Base-by-base conservation (phyloP, 2,113 vertebrate genomes). In the Siniperca chuatsi region DNA sequence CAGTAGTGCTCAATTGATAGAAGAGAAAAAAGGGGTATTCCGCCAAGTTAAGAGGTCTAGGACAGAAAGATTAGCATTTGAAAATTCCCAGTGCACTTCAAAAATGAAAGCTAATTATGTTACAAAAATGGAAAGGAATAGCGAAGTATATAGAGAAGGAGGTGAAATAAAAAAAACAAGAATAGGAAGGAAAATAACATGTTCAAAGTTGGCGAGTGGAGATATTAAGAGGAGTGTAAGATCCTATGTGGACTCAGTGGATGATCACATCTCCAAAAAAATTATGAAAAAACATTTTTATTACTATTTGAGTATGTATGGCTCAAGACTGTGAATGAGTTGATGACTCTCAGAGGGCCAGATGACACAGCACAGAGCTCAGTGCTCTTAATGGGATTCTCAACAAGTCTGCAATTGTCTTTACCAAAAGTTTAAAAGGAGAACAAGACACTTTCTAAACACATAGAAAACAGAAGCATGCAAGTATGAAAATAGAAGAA, bases 11-110 rank as follows among this genome's bases (percentile, higher is more conserved):
- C 93, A 96, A 95, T 92, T 95, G 93, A 94, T 90, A 95, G 75
- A 88, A 88, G 87, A 93, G 89, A 68, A 75, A 78, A 78, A 73
- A 52, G 23, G 58, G 71, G 55, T 93, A 88, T 94, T 96, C 93
- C 81, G 82, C 93, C 91, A 96, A 83, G 74, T 95, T 96, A 96
- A 95, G 95, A 97, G 94, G 95, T 96, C 95, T 96, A 96, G 96
- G 96, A 97, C 94, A 96, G 93, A 96, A 95, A 96, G 95, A 97
- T 96, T 96, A 97, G 94, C 93, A 92, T 96, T 93, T 92, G 89
- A 92, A 92, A 94, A 95, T 94, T 94, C 92, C 94, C 95, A 86
- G 78, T 94, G 91, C 84, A 93, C 83, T 95, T 95, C 89, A 96
- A 96, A 97, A 96, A 93, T 95, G 93, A 96, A 96, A 95, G 93